A percentile compares a stretch with the other conserved stretches of the same genome.
phyloP scores from a whole-genome alignment of 2,888 invertebrate species.

The Argynnis bischoffii region DNA sequence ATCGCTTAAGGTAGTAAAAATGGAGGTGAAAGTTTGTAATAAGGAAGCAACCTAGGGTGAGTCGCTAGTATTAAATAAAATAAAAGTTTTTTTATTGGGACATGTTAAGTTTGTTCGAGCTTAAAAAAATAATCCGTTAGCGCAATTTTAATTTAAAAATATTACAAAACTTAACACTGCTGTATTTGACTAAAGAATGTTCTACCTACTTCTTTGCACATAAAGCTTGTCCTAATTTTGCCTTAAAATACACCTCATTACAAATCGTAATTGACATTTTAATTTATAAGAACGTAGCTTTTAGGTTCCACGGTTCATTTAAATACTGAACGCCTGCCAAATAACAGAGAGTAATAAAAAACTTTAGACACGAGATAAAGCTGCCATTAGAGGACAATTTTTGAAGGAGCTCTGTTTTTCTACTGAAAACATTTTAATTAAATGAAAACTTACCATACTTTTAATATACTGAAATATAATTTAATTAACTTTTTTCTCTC shows the following conservation, averaged over 20 bases:
- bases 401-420: conserved; percentile 13
- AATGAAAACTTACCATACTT: not conserved
- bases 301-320: conserved; percentile 23
- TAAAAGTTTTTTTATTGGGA: too few relatives aligned
- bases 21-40: too few relatives aligned
- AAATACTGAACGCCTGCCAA: conserved; percentile 26
- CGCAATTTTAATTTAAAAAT: not conserved
- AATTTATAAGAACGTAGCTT: conserved; percentile 22
- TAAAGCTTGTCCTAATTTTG: not conserved
- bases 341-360: conserved; percentile 24
- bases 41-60: too few relatives aligned
- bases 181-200: not conserved
- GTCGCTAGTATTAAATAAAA: too few relatives aligned
- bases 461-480: not conserved
- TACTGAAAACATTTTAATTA: conserved; percentile 5
- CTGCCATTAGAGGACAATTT: conserved; percentile 22
- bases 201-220: not conserved
- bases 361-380: conserved; percentile 19
- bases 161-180: not conserved
- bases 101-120: too few relatives aligned
- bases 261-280: conserved; percentile 28
- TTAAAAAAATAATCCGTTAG: too few relatives aligned
- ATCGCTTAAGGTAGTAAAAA: too few relatives aligned
- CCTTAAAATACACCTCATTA: conserved; percentile 19
- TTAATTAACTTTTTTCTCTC: too few relatives aligned